Percentiles rank a stretch among this genome's conserved stretches.
Evolutionary conservation across 2,797 vertebrate species (phyloP).

Genomic region (Limnodromus scolopaceus): DNA sequence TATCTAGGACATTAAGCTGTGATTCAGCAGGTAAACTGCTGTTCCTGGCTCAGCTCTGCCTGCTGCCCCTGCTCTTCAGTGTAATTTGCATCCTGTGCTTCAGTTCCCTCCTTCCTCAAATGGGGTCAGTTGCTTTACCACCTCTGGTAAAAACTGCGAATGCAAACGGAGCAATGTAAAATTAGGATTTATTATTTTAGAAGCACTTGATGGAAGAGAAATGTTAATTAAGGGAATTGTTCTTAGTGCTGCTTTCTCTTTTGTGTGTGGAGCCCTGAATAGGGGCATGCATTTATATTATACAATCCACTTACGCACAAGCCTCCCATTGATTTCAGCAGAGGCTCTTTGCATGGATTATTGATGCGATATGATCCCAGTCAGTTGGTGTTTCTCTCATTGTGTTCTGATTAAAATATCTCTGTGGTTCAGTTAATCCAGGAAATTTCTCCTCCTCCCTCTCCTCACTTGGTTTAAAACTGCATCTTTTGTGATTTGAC

Average conservation of each 20-base stretch:
- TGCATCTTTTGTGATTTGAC: neutral
- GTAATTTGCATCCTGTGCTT: slow-evolving; percentile 41
- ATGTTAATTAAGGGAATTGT: slow-evolving; percentile 32
- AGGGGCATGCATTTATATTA: neutral
- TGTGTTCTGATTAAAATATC: slow-evolving; percentile 46
- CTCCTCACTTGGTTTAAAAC: neutral
- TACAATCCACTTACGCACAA: slow-evolving; percentile 23
- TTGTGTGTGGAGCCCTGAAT: slow-evolving; percentile 13
- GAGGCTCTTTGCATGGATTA: slow-evolving; percentile 39
- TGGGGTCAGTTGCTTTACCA: slow-evolving; percentile 32
- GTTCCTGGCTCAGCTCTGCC: slow-evolving; percentile 26
- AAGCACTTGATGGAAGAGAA: neutral
- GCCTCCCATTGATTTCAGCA: slow-evolving; percentile 39
- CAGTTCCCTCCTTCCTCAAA: slow-evolving; percentile 43
- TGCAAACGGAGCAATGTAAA: slow-evolving; percentile 8
- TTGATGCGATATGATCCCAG: slow-evolving; percentile 36
- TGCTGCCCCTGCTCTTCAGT: slow-evolving; percentile 14
- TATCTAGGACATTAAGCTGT: slow-evolving; percentile 47
- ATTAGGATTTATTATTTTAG: slow-evolving; percentile 18
- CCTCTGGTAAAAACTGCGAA: slow-evolving; percentile 28
- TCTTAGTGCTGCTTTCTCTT: neutral
- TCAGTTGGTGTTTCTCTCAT: slow-evolving; percentile 50
- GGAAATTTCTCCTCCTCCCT: neutral
- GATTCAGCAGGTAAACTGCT: slow-evolving; percentile 58
- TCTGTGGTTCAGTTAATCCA: neutral